Evolutionary conservation across 2,888 invertebrate genomes (phyloP), one percentile per base, ranked within the genome.

Genomic region (Doris montereyensis): DNA sequence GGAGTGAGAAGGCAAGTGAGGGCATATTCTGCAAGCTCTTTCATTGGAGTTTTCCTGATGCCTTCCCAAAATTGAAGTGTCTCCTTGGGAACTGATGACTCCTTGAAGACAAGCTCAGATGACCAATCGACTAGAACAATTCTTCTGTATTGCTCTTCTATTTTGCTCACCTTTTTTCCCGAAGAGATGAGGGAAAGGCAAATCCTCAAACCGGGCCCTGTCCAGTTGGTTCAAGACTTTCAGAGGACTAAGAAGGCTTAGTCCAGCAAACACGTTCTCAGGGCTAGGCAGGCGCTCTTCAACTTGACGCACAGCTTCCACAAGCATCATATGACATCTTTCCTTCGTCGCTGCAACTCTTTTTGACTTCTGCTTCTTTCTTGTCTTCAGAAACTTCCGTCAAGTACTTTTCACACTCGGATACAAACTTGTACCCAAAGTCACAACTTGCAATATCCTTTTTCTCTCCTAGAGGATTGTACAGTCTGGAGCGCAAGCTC

Each of bases 1-100:
- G 67, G 67, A 2, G 67, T 13, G 3, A 24, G n/a, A 2, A 10
- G 67, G 67, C 67, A 65, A 13, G 8, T 65, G 21, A 65, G 68
- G 68, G 68, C 68, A 68, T 68, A 68, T 68, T 68, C 68, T 68
- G 68, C 68, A 68, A 68, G 30, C 68, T 28, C 68, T 68, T 68
- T 68, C 68, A 68, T 68, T 68, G 26, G 68, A 68, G 68, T 68
- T 62, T 62, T 62, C 62, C 21, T 62, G 62, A 62, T 62, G 62
- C 62, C 62, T 62, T 62, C 62, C 62, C 62, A 17, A 62, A 62
- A 62, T 62, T 8, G 62, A 62, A 62, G 62, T 21, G 62, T 62
- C 62, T 62, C 62, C 62, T 62, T 62, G 62, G 21, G 62, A 62
- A 62, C 62, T 62, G 62, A 62, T 62, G 62, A 62, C 68, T 28